phyloP scores from a whole-genome alignment of 1,140 invertebrate genomes.

The Eupeodes corollae region DNA sequence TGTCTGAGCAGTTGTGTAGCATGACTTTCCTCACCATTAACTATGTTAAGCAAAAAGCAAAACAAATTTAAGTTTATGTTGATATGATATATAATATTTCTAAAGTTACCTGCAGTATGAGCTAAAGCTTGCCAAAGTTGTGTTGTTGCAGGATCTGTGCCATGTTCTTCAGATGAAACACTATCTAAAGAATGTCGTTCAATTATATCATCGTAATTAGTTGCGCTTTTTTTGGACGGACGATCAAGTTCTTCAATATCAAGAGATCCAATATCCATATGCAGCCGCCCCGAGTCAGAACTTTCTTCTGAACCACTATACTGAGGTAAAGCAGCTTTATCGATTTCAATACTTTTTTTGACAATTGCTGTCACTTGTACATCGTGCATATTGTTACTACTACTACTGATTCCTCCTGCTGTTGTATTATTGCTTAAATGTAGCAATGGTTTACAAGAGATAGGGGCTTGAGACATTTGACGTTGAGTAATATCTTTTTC shows the following conservation, averaged over 20 bases:
- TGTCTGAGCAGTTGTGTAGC: conserved; percentile 58
- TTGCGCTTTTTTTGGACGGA: conserved; percentile 22
- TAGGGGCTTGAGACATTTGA: background rate
- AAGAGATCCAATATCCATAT: conserved; percentile 12
- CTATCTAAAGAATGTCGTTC: conserved; percentile 40
- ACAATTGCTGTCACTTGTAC: background rate
- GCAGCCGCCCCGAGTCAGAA: conserved; percentile 20
- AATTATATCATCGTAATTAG: conserved; percentile 22
- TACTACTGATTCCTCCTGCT: background rate
- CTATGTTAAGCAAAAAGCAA: conserved; percentile 19
- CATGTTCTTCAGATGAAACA: conserved; percentile 43
- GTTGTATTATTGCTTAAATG: background rate
- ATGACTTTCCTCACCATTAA: conserved; percentile 48
- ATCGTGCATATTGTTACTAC: background rate
- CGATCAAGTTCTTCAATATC: background rate
- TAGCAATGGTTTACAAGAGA: background rate
- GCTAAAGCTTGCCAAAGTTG: conserved; percentile 46
- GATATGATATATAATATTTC: too few relatives aligned
- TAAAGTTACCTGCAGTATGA: conserved; percentile 37
- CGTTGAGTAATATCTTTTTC: background rate
- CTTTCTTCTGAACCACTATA: conserved; percentile 28
- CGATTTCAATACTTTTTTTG: background rate
- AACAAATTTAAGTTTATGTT: background rate
- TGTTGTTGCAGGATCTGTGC: conserved; percentile 44
- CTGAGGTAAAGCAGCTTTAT: background rate